Evolutionary conservation across 2,113 vertebrate genomes (phyloP).

Genomic region (Salvator merianae): DNA sequence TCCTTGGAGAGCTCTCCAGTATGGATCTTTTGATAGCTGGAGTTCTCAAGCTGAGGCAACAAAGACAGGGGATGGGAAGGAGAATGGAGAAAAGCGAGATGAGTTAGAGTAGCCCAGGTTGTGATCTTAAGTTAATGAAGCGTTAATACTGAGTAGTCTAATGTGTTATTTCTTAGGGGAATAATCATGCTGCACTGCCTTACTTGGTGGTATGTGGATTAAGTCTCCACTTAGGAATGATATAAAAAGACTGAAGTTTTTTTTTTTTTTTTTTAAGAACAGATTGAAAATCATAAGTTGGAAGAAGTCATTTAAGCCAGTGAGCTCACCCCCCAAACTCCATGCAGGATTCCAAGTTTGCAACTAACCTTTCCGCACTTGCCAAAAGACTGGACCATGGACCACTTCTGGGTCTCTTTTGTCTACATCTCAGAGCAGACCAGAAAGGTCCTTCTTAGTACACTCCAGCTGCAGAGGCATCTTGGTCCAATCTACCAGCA

Average conservation of each 20-base stretch:
- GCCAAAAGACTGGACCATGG: too few species aligned
- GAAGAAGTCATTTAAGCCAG: too few species aligned
- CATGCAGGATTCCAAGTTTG: too few species aligned
- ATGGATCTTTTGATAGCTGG: constrained; percentile 92
- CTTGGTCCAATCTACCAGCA: too few species aligned
- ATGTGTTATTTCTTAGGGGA: background rate
- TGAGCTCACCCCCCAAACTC: too few species aligned
- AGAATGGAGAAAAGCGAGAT: background rate
- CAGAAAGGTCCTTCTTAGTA: too few species aligned
- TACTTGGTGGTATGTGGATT: background rate
- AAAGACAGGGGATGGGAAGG: background rate
- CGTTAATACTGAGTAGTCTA: background rate
- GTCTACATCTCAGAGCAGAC: too few species aligned
- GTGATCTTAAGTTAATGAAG: background rate
- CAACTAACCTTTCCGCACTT: too few species aligned
- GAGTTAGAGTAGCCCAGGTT: constrained; percentile 1
- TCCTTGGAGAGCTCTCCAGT: constrained; percentile 90
- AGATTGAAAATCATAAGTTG: too few species aligned
- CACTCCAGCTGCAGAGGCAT: too few species aligned
- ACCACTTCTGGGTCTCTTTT: too few species aligned
- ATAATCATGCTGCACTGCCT: background rate
- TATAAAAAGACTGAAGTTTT: background rate
- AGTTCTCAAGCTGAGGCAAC: constrained; percentile 87
- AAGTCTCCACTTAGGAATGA: background rate
- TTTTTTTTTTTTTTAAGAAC: too few species aligned